Percentiles rank a stretch among this genome's conserved stretches.
Conservation (phyloP, 2,113 vertebrate species). For the Argyrosomus japonicus region DNA sequence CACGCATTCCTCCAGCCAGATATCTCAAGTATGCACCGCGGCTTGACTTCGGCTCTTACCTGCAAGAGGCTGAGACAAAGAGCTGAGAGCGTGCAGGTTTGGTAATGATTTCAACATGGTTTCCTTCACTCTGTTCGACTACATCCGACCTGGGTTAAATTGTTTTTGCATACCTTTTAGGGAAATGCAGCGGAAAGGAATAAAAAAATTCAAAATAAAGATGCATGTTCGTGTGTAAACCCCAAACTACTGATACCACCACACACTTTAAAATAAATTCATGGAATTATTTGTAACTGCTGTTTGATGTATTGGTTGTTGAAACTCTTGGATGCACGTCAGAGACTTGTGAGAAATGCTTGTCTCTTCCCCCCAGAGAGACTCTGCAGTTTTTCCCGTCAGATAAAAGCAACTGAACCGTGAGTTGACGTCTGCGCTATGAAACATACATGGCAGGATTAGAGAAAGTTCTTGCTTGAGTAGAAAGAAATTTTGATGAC, state of each 20-base stretch:
- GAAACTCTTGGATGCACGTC: conserved; percentile 30
- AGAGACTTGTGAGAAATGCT: conserved; percentile 25
- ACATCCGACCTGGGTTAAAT: conserved; percentile 19
- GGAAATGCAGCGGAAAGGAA: not conserved
- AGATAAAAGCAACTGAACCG: conserved; percentile 48
- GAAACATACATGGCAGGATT: conserved; percentile 39
- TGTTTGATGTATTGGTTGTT: conserved; percentile 32
- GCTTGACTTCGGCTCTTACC: conserved; percentile 47
- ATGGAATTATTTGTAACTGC: conserved; percentile 3
- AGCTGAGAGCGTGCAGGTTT: conserved; percentile 9
- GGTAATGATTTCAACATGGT: conserved; percentile 53
- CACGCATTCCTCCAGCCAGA: conserved; percentile 69
- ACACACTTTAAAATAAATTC: not conserved
- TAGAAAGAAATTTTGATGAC: conserved; percentile 21
- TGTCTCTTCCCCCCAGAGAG: conserved; percentile 16
- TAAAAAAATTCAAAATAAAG: not conserved
- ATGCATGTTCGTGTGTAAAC: not conserved
- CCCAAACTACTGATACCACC: not conserved
- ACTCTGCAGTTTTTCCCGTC: not conserved
- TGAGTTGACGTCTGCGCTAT: conserved; percentile 21
- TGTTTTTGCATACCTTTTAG: conserved; percentile 12
- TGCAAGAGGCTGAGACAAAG: conserved; percentile 37
- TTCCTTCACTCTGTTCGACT: not conserved
- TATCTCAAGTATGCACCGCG: conserved; percentile 71
- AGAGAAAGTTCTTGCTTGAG: conserved; percentile 15